Percentiles rank a stretch among this genome's conserved stretches.
phyloP scores from a whole-genome alignment of 2,113 vertebrate species.

The Pseudorectes ferrugineus region DNA sequence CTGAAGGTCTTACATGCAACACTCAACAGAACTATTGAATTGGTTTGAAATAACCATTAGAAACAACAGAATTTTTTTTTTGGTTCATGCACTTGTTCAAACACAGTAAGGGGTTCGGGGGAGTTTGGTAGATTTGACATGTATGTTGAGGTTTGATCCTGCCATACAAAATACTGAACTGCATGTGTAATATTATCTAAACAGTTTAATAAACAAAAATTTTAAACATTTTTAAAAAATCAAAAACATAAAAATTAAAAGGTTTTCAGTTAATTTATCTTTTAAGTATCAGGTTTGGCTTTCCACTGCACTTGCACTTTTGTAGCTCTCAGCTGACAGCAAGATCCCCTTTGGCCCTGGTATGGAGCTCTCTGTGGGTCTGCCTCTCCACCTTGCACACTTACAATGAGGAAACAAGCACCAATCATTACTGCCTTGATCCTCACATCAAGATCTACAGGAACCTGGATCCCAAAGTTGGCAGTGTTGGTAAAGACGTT shows the following conservation, averaged over 20 bases:
- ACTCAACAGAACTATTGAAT: background rate
- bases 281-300: background rate
- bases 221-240: background rate
- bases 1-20: background rate
- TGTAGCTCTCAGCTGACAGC: background rate
- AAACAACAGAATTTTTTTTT: background rate
- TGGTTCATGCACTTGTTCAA: background rate
- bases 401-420: slow-evolving; percentile 95
- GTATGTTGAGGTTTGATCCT: background rate
- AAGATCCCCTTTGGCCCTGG: background rate
- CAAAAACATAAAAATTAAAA: background rate
- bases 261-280: background rate
- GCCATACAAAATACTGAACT: background rate
- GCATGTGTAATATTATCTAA: background rate
- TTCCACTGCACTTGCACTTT: background rate
- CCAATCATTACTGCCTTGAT: slow-evolving; percentile 95
- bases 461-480: slow-evolving; percentile 96
- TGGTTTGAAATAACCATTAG: background rate
- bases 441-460: slow-evolving; percentile 91
- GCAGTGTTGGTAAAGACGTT: slow-evolving; percentile 89
- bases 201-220: background rate
- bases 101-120: background rate
- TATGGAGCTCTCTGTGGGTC: background rate
- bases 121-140: background rate
- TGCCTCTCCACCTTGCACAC: slow-evolving; percentile 41